Base-by-base conservation (phyloP, 2,113 vertebrate species). In the Choloepus hoffmanni region DNA sequence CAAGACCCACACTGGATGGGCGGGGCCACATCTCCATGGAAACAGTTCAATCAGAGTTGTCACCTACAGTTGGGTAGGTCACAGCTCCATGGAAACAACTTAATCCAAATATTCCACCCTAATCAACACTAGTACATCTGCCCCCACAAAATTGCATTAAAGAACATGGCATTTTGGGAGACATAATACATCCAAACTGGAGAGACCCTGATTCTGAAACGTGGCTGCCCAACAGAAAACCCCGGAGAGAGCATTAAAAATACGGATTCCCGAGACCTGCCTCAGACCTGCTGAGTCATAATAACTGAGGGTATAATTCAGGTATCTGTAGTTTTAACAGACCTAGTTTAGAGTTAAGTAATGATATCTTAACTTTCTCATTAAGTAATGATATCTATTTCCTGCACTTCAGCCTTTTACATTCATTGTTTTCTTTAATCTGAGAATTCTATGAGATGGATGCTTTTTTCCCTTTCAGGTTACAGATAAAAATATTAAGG, bases 381-480 rank as follows among this genome's bases (percentile, higher is more conserved):
- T 21, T 13, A 58, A 43, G 14, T 9, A 24, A 21, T 15, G 36
- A 67, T 13, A 73, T 60, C 30, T 93, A n/a, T 73, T 65, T 93
- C 55, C 55, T 55, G 1, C 70, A 43, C n/a, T 43, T 3, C 3
- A 50, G 23, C 13, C 62, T 43, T 87, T 30, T 50, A 10, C n/a
- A 36, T 21, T 23, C 16, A 11, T 40, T 10, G 9, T 81, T 68
- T 50, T 30, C 70, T 53, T 9, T 23, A 60, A 24, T 43, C 60
- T 85, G 8, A 77, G 62, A 70, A 85, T 85, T 85, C 48, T 55
- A 13, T 23, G 67, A 68, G 36, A 8, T 23, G 8, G 43, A 19
- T 26, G 5, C 24, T 3, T 40, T 3, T 33, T 1, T 21, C 1
- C 28, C 28, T 3, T 33, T 53, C 28, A 4, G 36, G 8, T 58